Conservation (phyloP, 23 tunicate genomes). For the Ciona savignyi region DNA sequence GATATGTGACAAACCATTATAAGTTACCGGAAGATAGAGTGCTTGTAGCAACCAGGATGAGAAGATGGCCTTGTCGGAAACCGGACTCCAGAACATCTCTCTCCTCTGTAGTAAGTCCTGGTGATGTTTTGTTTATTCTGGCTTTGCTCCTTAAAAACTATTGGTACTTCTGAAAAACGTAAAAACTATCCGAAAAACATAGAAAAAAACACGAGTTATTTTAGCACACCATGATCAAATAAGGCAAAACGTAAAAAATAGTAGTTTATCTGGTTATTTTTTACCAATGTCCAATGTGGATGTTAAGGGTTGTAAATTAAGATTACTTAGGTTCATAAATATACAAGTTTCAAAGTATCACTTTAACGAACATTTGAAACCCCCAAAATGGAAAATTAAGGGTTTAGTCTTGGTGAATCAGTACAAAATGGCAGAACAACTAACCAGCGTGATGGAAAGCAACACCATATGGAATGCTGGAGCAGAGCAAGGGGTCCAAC, state of each 20-base stretch:
- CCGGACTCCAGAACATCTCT: constrained; percentile 78
- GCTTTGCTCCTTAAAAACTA: not conserved
- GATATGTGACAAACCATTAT: too few relatives aligned
- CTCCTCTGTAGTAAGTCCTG: constrained; percentile 93
- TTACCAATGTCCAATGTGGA: too few relatives aligned
- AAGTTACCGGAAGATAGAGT: constrained; percentile 84
- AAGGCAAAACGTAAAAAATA: too few relatives aligned
- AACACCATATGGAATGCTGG: constrained; percentile 59
- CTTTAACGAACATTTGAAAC: too few relatives aligned
- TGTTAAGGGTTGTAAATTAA: too few relatives aligned
- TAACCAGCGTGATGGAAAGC: constrained; percentile 93
- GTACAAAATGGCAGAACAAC: too few relatives aligned
- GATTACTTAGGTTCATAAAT: too few relatives aligned
- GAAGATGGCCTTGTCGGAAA: constrained; percentile 54
- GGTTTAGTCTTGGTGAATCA: too few relatives aligned
- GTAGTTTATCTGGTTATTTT: too few relatives aligned
- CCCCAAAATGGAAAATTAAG: too few relatives aligned
- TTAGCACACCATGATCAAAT: not conserved
- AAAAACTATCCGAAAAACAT: too few relatives aligned
- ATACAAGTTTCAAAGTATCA: too few relatives aligned
- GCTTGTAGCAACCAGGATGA: constrained; percentile 85
- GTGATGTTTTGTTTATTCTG: not conserved
- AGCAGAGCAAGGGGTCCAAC: constrained; percentile 30
- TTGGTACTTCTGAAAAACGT: not conserved
- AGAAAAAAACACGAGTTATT: not conserved